These are phyloP conservation scores for Steromphala cineraria DNA, from an alignment of 2,888 invertebrate species.

Conservation along the genomic window DNA sequence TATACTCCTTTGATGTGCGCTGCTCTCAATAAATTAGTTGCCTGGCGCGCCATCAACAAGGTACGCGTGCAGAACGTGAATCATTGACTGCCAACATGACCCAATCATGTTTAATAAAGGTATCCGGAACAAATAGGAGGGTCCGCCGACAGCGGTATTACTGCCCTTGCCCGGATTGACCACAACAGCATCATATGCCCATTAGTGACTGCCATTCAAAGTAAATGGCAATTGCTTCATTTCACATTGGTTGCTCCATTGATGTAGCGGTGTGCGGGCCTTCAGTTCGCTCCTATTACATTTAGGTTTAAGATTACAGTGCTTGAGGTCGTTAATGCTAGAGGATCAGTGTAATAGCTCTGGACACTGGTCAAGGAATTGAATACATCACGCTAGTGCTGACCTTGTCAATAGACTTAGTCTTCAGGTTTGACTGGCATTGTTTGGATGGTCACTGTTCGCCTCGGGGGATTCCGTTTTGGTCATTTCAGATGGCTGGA, in stretches of 20 bases:
- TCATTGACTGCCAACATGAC: neutral
- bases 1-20: slow-evolving; percentile 2
- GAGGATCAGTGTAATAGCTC: neutral
- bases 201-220: neutral
- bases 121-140: neutral
- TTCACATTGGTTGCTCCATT: neutral
- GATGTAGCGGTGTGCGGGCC: neutral
- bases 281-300: neutral
- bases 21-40: neutral
- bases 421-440: neutral
- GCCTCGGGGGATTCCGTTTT: neutral
- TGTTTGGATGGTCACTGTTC: neutral
- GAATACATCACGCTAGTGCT: neutral
- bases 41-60: neutral
- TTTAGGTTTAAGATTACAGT: neutral
- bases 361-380: neutral
- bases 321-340: neutral
- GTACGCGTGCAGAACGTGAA: neutral
- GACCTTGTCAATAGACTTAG: neutral
- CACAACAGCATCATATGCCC: neutral
- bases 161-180: neutral
- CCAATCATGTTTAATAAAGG: neutral
- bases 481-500: neutral
- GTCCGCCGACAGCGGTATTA: neutral
- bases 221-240: neutral